These are phyloP conservation scores for Germaria angustata DNA, from an alignment of 2,888 invertebrate genomes.

Conservation along the genomic window DNA sequence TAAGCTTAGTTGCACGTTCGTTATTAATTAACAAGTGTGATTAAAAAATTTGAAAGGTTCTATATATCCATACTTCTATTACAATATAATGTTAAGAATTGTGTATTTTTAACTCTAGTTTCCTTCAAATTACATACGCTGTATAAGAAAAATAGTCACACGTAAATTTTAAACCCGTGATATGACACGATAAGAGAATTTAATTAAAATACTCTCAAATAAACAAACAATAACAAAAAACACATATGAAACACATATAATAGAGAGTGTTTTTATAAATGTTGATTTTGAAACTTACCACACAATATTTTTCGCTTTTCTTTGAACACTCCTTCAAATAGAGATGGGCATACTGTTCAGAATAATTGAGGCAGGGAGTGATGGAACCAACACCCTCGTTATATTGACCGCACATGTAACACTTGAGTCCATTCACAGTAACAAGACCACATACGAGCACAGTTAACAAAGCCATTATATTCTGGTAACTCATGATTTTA, in stretches of 20 bases:
- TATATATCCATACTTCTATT: too few relatives aligned
- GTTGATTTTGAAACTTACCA: constrained; percentile 83
- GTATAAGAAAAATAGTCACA: too few relatives aligned
- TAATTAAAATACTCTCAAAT: neutral
- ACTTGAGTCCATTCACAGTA: constrained; percentile 80
- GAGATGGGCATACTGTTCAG: constrained; percentile 83
- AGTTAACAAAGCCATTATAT: constrained; percentile 71
- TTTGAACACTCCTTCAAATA: constrained; percentile 86
- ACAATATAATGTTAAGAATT: too few relatives aligned
- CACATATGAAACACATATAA: neutral
- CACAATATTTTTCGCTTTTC: constrained; percentile 84
- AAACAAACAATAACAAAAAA: neutral
- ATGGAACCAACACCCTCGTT: constrained; percentile 92
- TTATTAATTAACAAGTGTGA: too few relatives aligned
- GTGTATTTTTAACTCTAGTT: too few relatives aligned
- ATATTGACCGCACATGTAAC: constrained; percentile 91
- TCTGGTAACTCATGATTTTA: constrained; percentile 69
- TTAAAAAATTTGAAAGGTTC: too few relatives aligned
- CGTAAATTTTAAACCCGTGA: too few relatives aligned
- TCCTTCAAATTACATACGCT: too few relatives aligned
- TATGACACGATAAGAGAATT: neutral
- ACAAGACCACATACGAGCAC: constrained; percentile 74
- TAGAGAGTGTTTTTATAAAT: neutral
- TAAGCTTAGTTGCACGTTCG: too few relatives aligned
- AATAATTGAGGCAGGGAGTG: constrained; percentile 89